phyloP scores from a whole-genome alignment of 2,797 vertebrate species.

The Octomys mimax region DNA sequence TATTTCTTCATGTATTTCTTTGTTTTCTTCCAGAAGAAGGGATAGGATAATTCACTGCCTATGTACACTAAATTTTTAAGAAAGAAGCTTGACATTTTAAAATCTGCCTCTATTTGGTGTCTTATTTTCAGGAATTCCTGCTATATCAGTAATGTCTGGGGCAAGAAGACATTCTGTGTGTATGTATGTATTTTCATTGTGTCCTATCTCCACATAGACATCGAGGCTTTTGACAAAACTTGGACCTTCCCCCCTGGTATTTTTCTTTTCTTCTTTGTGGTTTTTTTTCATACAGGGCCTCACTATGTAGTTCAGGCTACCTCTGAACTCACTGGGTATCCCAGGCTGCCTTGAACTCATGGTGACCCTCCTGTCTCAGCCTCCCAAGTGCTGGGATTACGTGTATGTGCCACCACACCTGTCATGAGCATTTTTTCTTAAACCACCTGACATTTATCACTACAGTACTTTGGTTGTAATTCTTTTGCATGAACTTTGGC shows the following conservation, averaged over 20 bases:
- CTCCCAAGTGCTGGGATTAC: not conserved
- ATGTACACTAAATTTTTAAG: not conserved
- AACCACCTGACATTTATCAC: not conserved
- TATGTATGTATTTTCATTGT: not conserved
- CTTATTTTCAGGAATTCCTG: not conserved
- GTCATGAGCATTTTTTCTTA: not conserved
- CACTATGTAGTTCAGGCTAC: not conserved
- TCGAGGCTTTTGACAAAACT: slow-evolving; percentile 51
- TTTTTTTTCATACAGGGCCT: not conserved
- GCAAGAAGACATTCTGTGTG: not conserved
- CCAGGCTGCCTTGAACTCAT: not conserved
- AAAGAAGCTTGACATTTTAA: not conserved
- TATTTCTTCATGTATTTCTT: not conserved
- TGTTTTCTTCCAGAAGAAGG: slow-evolving; percentile 27
- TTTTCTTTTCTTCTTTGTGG: not conserved
- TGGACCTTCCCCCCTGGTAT: not conserved
- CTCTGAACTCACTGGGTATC: not conserved
- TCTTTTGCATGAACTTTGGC: slow-evolving; percentile 32
- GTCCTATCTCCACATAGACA: not conserved
- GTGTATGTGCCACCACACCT: not conserved
- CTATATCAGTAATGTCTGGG: not conserved
- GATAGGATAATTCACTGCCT: not conserved
- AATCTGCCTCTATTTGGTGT: not conserved
- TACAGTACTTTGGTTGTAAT: slow-evolving; percentile 10
- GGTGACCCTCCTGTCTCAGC: not conserved